Evolutionary conservation across 2,888 invertebrate genomes (phyloP).

Genomic region (Scrobipalpa atriplicella): DNA sequence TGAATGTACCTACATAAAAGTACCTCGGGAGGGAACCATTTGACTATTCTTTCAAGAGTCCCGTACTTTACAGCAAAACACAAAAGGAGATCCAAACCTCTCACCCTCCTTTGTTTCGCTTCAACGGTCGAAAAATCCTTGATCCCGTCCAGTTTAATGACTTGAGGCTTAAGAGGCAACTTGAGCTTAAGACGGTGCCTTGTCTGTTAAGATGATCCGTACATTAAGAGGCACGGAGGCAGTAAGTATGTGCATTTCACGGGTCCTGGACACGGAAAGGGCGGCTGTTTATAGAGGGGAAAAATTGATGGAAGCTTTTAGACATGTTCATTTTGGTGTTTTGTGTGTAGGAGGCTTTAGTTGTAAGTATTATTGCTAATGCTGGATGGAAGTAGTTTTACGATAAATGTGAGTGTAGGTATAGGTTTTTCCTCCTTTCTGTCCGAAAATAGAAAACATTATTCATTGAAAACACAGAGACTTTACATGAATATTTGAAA

Average conservation of each 20-base stretch:
- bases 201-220: constrained; percentile 36
- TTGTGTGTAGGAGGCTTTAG: constrained; percentile 6
- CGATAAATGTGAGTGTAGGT: neutral
- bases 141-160: constrained; percentile 24
- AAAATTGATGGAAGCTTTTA: constrained; percentile 27
- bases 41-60: neutral
- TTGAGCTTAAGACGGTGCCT: constrained; percentile 27
- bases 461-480: too few relatives aligned
- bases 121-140: constrained; percentile 18
- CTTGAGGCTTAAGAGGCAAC: constrained; percentile 17
- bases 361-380: constrained; percentile 17
- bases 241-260: constrained; percentile 53
- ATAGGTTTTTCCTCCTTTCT: too few relatives aligned
- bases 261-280: constrained; percentile 54
- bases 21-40: neutral
- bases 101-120: constrained; percentile 18
- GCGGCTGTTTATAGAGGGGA: constrained; percentile 39
- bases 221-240: constrained; percentile 35
- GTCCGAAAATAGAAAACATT: too few relatives aligned
- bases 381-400: neutral
- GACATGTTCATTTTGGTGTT: neutral
- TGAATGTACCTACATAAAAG: too few relatives aligned
- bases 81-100: constrained; percentile 2
- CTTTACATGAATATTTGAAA: too few relatives aligned
- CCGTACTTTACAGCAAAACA: neutral